Base-by-base conservation (phyloP, 2,113 vertebrate genomes). In the Marcusenius ussheri region DNA sequence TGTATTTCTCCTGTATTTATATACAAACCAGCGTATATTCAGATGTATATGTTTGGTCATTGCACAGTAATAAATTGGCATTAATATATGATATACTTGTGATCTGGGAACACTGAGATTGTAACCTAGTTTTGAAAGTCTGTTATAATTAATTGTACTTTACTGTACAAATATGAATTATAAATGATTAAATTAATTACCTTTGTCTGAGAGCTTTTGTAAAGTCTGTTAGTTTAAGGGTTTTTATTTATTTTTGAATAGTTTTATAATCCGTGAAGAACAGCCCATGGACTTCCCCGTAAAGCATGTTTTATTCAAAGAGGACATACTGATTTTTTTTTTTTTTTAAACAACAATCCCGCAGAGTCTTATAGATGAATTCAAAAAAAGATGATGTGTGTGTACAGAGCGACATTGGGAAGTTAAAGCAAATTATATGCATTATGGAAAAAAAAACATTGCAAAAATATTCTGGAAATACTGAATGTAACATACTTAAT, bases 271-370 rank as follows among this genome's bases (percentile, higher is more conserved):
- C 15, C 58, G 0, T 27, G 27, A 62, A 83, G 31, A 51, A 88
- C 15, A 88, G 85, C 85, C 56, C 66, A 88, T 91, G 92, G 90
- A 66, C 88, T 92, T 92, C 88, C 93, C 90, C 91, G 91, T 93
- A 93, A 95, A 94, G 92, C 91, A 92, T 93, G 91, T 94, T 95
- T 95, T 94, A 95, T 95, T 95, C 88, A 92, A 93, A 93, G 90
- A 83, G 45, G 46, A 91, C 87, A 93, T 87, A 91, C 35, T 42
- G 15, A 91, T 50, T 3, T 50, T 7, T 46, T 7, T 91, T 93
- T 27, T 56, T 58, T 83, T 45, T 84, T 21, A 89, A 87, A 77
- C 90, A 89, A 88, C 51, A 89, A 84, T 46, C 21, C 42, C 3
- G 89, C 27, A 56, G 66, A 70, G 42, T 89, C 90, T 87, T 0